Conservation (phyloP, 2,888 invertebrate genomes). For the Cacoxenus indagator region DNA sequence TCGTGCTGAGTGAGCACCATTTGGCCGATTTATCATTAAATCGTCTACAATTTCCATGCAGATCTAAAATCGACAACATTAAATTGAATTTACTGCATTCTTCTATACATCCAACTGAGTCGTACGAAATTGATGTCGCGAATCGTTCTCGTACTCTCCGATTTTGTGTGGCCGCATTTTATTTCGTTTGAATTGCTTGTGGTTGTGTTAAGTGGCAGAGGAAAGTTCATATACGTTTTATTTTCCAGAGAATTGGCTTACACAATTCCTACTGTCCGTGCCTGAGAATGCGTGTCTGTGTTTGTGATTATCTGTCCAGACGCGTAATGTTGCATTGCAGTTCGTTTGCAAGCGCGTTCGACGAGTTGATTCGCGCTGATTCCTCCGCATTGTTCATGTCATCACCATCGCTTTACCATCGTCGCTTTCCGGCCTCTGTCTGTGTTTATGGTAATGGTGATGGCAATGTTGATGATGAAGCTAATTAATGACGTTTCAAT, state of each 20-base stretch:
- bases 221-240: conserved; percentile 37
- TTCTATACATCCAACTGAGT: conserved; percentile 58
- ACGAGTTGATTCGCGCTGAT: neutral
- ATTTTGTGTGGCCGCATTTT: conserved; percentile 26
- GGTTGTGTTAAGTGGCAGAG: conserved; percentile 55
- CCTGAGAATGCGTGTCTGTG: conserved; percentile 11
- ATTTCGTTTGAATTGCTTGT: conserved; percentile 61
- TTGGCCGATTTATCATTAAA: too few relatives aligned
- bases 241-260: conserved; percentile 28
- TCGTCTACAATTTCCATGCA: neutral
- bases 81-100: conserved; percentile 58
- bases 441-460: neutral
- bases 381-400: neutral
- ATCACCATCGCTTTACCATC: too few relatives aligned
- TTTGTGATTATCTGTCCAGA: conserved; percentile 15
- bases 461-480: conserved; percentile 6
- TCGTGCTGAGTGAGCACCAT: too few relatives aligned
- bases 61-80: conserved; percentile 57
- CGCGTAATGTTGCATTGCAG: neutral
- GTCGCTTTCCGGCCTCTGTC: too few relatives aligned
- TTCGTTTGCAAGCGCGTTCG: conserved; percentile 2
- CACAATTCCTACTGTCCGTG: conserved; percentile 24
- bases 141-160: conserved; percentile 37
- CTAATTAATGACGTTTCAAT: conserved; percentile 19
- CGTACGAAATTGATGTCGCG: conserved; percentile 34